Evolutionary conservation across 2,113 vertebrate genomes (phyloP), one percentile per base, ranked within the genome.

Genomic region (Tupaia tana): DNA sequence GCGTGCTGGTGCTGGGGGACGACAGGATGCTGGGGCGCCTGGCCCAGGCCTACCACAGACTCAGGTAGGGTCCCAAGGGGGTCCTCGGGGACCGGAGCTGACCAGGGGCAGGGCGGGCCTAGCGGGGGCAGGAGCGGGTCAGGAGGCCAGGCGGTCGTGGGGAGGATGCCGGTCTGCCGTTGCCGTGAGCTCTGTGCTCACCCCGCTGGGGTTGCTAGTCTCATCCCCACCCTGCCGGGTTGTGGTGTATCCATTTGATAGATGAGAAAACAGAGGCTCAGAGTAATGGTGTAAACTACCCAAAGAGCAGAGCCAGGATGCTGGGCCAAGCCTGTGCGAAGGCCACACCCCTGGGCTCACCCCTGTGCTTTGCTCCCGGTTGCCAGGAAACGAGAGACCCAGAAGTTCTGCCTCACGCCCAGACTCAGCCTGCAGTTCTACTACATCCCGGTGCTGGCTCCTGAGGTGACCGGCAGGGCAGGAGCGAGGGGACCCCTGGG

Each of bases 351-450:
- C 59, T 11, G 52, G 27, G 82, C 86, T 96, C 16, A 95, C 31
- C 29, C 27, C 34, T 52, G 12, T 54, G 84, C 6, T 84, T 97
- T 94, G 13, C 82, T 67, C 18, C 27, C 54, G 14, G 0, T 74
- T 84, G 59, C 79, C 89, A 99, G 99, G 98, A 99, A 99, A 97
- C 98, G 98, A 91, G 99, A 99, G 97, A 98, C 99, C 0, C 98
- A 99, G 8, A 97, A 99, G 52, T 98, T 98, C 52, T 99, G 99
- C 97, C 98, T 99, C 89, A 99, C 99, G 0, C 97, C 98, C 85
- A 98, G 99, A 98, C 98, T 99, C 95, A 99, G 99, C 98, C 98
- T 99, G 91, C 99, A 99, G 96, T 99, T 99, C 97, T 99, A 99
- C 97, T 99, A 99, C 97, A 98, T 99, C 95, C 99, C 99, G 0